phyloP scores from a whole-genome alignment of 2,888 invertebrate genomes.

The Melanophora roralis region DNA sequence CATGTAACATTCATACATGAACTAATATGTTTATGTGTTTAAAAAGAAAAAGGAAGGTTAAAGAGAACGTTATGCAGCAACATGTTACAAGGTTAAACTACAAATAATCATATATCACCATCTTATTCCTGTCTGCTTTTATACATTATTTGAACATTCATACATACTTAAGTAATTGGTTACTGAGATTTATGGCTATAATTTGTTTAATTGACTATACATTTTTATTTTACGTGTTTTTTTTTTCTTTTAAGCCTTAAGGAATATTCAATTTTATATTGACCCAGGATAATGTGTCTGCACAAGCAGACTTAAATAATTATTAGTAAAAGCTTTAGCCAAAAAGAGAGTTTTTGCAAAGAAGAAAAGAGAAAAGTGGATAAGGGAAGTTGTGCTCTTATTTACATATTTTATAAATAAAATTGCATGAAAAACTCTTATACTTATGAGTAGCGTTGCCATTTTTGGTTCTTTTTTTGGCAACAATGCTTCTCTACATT shows the following conservation, averaged over 20 bases:
- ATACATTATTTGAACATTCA: no score
- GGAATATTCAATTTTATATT: constrained; percentile 36
- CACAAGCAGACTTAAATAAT: neutral
- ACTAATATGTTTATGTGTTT: neutral
- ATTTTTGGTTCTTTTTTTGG: no score
- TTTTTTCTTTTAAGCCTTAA: neutral
- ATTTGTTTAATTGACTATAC: neutral
- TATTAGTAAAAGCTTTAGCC: constrained; percentile 38
- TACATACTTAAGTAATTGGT: neutral
- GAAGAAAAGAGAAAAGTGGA: neutral
- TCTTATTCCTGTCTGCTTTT: neutral
- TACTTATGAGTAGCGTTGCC: no score
- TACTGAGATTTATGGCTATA: neutral
- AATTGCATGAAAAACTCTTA: constrained; percentile 19
- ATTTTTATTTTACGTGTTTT: neutral
- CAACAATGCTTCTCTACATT: no score
- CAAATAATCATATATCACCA: neutral
- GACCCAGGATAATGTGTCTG: constrained; percentile 42
- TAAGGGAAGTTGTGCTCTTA: neutral
- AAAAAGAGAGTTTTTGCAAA: neutral
- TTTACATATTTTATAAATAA: neutral
- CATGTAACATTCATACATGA: neutral
- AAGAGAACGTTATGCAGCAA: constrained; percentile 51
- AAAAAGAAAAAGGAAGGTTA: neutral
- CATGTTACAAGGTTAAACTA: constrained; percentile 54